phyloP scores from a whole-genome alignment of 2,888 invertebrate genomes.

The Ceriagrion tenellum region DNA sequence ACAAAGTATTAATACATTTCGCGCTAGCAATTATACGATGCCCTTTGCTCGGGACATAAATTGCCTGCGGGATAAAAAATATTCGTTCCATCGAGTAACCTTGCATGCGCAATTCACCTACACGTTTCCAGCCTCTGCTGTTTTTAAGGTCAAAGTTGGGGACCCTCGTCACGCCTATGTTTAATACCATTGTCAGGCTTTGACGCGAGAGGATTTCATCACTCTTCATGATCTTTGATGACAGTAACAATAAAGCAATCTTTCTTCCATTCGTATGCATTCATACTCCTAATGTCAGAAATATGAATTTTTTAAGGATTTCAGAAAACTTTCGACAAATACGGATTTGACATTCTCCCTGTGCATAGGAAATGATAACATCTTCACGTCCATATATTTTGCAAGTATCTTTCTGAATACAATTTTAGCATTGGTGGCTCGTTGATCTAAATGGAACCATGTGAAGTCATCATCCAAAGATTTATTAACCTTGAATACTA shows the following conservation, averaged over 20 bases:
- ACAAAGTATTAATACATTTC: background rate
- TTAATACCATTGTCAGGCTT: background rate
- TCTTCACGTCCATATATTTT: too few species aligned
- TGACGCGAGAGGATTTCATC: background rate
- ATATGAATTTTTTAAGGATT: too few species aligned
- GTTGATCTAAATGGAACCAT: too few species aligned
- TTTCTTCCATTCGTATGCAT: background rate
- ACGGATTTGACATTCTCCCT: too few species aligned
- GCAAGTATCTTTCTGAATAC: too few species aligned
- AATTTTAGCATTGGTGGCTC: too few species aligned
- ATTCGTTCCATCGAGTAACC: background rate
- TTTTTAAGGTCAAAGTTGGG: constrained; percentile 10
- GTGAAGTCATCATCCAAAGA: too few species aligned
- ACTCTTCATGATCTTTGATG: background rate
- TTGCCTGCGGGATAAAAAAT: background rate
- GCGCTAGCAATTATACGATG: background rate
- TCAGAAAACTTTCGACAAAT: too few species aligned
- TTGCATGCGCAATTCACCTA: background rate
- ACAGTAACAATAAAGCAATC: background rate
- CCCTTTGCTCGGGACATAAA: background rate
- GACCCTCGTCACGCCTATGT: background rate
- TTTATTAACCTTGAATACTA: too few species aligned
- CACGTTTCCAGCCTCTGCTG: background rate
- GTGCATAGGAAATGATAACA: too few species aligned
- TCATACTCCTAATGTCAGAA: too few species aligned